Evolutionary conservation across 2,797 vertebrate species (phyloP), one percentile per base, ranked within the genome.

Genomic region (Hephaestus fuliginosus): DNA sequence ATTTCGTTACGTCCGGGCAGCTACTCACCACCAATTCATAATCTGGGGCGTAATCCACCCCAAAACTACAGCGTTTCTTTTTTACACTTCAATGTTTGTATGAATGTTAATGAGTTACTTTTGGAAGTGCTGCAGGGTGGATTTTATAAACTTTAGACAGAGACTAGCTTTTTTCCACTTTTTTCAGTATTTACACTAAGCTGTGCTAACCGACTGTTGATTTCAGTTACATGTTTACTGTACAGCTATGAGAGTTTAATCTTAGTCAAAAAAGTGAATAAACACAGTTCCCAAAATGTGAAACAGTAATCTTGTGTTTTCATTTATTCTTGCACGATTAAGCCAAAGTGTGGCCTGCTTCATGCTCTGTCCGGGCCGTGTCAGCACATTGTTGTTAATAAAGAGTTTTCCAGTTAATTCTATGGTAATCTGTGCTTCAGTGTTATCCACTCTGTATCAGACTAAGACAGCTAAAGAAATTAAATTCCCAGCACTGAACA

Each of bases 341-440:
- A 44, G 2, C 7, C 41, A 5, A 22, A 17, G 48, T 39, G 20
- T 56, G 18, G 9, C 15, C 49, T 25, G 2, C 13, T 74, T 36
- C 67, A n/a, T 67, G 10, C 60, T 8, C 57, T 52, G 49, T 64
- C 57, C 48, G 36, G 7, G 51, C 72, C 10, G 36, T 22, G 28
- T 65, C 55, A 41, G 41, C 33, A 25, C n/a, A 22, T 43, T 15
- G 46, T 36, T 58, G 58, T 46, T 74, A 44, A 52, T 61, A 30
- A 58, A 74, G 36, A 25, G 13, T 46, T 60, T 57, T 57, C 15
- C 33, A 58, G 62, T 75, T 80, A 61, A 70, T 64, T 80, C 44
- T 74, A 41, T 70, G n/a, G 11, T 83, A 78, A 64, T 73, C 77
- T 69, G 52, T 64, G 33, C 41, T 49, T 70, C 15, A 28, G 39